Percentiles rank a stretch among this genome's conserved stretches.
Evolutionary conservation across 2,113 vertebrate genomes (phyloP).

Genomic region (Cyprinodon brontotheroides): DNA sequence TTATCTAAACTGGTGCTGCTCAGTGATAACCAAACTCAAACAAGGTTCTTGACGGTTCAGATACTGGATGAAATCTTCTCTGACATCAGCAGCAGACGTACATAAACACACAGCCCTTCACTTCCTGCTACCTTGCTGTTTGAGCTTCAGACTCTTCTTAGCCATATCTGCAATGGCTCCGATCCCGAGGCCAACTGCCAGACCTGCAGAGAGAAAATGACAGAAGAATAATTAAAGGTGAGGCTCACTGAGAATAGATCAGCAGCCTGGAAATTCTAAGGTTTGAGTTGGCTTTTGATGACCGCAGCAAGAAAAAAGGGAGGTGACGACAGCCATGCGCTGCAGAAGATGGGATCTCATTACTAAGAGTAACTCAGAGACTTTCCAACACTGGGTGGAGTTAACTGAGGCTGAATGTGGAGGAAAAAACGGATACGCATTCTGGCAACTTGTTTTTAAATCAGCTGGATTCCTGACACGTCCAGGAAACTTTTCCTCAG

Average conservation of each 20-base stretch:
- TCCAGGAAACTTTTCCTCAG: slow-evolving; percentile 15
- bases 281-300: not conserved
- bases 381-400: not conserved
- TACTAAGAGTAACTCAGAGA: not conserved
- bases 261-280: not conserved
- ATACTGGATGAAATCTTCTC: not conserved
- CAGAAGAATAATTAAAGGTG: not conserved
- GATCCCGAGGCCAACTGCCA: slow-evolving; percentile 91
- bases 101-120: not conserved
- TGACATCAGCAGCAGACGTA: too few relatives aligned
- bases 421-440: not conserved
- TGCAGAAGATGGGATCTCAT: not conserved
- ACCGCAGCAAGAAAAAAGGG: not conserved
- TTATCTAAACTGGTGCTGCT: not conserved
- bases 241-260: not conserved
- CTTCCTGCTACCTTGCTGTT: slow-evolving; percentile 55
- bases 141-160: slow-evolving; percentile 87
- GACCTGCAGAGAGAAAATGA: slow-evolving; percentile 72
- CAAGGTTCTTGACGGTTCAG: not conserved
- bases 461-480: slow-evolving; percentile 10
- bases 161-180: slow-evolving; percentile 91
- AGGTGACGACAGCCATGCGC: slow-evolving; percentile 21
- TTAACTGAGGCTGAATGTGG: not conserved
- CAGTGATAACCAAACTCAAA: not conserved
- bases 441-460: slow-evolving; percentile 11